Percentiles rank a stretch among this genome's conserved stretches.
Evolutionary conservation across 2,797 vertebrate species (phyloP).

Genomic region (Aeoliscus strigatus): DNA sequence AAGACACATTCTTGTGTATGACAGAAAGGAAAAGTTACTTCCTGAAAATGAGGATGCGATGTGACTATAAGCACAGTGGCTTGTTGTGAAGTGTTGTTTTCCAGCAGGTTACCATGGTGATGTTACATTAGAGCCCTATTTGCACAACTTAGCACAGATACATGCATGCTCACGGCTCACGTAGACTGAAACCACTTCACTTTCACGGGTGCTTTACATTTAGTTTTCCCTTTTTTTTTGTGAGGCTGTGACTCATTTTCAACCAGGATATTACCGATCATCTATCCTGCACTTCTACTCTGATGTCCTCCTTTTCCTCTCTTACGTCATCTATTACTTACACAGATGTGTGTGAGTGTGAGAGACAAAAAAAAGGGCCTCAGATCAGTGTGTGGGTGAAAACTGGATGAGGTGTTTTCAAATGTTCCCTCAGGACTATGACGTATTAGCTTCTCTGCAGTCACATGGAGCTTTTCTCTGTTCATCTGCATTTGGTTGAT

Average conservation of each 20-base stretch:
- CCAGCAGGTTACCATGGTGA: slow-evolving; percentile 35
- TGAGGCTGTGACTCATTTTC: slow-evolving; percentile 30
- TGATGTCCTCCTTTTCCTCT: slow-evolving; percentile 22
- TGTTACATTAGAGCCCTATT: slow-evolving; percentile 23
- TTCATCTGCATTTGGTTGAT: slow-evolving; percentile 6
- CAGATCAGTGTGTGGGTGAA: slow-evolving; percentile 29
- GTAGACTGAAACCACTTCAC: slow-evolving; percentile 13
- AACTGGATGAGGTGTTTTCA: slow-evolving; percentile 21
- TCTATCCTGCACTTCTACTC: slow-evolving; percentile 30
- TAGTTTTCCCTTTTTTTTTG: slow-evolving; percentile 26
- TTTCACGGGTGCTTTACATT: slow-evolving; percentile 35
- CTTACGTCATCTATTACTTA: slow-evolving; percentile 25
- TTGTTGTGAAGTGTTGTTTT: slow-evolving; percentile 8
- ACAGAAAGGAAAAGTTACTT: slow-evolving; percentile 21
- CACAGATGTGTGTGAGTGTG: slow-evolving; percentile 16
- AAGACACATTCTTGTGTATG: too few species aligned
- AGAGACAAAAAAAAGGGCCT: slow-evolving; percentile 13
- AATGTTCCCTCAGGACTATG: too few species aligned
- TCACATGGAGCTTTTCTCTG: too few species aligned
- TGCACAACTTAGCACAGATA: slow-evolving; percentile 27
- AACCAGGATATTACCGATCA: slow-evolving; percentile 21
- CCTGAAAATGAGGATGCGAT: slow-evolving; percentile 55
- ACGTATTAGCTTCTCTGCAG: too few species aligned
- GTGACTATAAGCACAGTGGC: slow-evolving; percentile 27
- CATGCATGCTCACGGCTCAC: slow-evolving; percentile 20